phyloP scores from a whole-genome alignment of 2,113 vertebrate genomes.

The Emberiza fucata region DNA sequence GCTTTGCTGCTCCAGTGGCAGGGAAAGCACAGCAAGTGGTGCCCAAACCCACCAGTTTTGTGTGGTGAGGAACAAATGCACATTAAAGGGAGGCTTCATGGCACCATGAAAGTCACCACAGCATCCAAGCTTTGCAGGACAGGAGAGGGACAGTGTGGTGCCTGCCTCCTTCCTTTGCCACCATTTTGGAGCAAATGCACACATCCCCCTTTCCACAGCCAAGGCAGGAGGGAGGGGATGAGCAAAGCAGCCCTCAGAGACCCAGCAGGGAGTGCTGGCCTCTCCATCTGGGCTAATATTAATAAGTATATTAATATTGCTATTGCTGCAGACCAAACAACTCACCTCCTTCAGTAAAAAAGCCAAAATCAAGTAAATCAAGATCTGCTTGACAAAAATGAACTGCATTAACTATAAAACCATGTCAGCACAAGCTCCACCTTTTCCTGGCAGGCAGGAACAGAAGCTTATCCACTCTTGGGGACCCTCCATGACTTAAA shows the following conservation, averaged over 20 bases:
- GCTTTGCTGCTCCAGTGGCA: not conserved
- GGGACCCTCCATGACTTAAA: not conserved
- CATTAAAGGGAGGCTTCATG: accelerated
- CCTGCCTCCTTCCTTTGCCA: not conserved
- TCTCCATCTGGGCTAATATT: not conserved
- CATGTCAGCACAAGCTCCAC: not conserved
- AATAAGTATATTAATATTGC: not conserved
- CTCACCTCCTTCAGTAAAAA: not conserved
- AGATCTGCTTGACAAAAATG: not conserved
- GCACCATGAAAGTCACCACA: not conserved
- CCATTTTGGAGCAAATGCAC: accelerated
- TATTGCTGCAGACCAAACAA: not conserved
- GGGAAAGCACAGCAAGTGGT: not conserved
- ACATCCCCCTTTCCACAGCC: not conserved
- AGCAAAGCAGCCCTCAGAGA: not conserved
- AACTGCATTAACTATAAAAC: not conserved
- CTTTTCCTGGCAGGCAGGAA: not conserved
- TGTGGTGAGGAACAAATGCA: not conserved
- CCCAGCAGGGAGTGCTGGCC: not conserved
- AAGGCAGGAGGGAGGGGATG: not conserved
- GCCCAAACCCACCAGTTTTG: not conserved
- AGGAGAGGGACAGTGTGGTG: accelerated
- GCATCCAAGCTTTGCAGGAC: not conserved
- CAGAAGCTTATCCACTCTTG: not conserved
- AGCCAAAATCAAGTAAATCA: not conserved